Percentiles rank a stretch among this genome's conserved stretches.
These are phyloP conservation scores for Tigriopus californicus DNA, from an alignment of 2,888 invertebrate genomes.

Conservation along the genomic window DNA sequence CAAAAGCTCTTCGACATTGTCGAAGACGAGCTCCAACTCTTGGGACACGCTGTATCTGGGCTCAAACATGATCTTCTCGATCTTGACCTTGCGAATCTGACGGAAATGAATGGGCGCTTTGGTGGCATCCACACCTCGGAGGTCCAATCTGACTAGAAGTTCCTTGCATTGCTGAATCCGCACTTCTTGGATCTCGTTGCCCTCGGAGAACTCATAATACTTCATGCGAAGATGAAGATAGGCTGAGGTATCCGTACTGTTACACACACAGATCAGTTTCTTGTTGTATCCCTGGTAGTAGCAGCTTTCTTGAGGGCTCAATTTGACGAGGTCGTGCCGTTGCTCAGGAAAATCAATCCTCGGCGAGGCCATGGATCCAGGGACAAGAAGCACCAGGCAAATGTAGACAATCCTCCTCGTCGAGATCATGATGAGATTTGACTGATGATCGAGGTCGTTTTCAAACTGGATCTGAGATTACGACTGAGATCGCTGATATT, in stretches of 20 bases:
- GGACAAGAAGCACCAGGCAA: too few relatives aligned
- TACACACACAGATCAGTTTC: neutral
- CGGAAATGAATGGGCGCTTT: neutral
- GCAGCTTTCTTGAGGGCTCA: conserved; percentile 1
- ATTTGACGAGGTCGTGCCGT: too few relatives aligned
- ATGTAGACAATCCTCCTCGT: too few relatives aligned
- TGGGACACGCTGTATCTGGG: neutral
- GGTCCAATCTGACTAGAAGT: neutral
- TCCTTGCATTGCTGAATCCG: conserved; percentile 2
- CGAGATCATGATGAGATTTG: too few relatives aligned
- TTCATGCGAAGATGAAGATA: neutral
- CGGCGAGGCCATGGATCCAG: too few relatives aligned
- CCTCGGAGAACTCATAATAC: neutral
- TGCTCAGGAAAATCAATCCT: too few relatives aligned
- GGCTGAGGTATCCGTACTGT: neutral
- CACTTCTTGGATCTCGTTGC: neutral
- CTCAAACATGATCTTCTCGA: neutral
- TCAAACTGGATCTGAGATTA: too few relatives aligned
- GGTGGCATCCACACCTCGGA: neutral
- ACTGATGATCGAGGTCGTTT: too few relatives aligned
- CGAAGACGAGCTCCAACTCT: neutral
- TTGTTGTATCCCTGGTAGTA: neutral
- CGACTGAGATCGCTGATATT: too few relatives aligned
- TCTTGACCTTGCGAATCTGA: neutral
- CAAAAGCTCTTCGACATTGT: neutral